Conservation (phyloP, 2,888 invertebrate genomes). For the Heliconius ethilla region DNA sequence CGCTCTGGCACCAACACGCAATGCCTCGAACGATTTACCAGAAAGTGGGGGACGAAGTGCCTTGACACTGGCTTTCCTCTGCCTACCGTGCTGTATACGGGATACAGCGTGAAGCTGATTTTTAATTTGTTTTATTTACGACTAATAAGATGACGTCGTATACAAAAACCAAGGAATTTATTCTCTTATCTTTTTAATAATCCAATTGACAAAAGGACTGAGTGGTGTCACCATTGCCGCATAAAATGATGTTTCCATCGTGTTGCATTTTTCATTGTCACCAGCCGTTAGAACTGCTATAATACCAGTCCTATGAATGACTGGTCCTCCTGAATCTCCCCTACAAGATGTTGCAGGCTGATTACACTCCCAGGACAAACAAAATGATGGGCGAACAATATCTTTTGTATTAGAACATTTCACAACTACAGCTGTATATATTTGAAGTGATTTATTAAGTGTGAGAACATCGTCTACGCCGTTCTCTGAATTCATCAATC, state of each 20-base stretch:
- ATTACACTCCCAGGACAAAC: slow-evolving; percentile 5
- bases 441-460: slow-evolving; percentile 5
- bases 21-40: no score
- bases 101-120: no score
- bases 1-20: no score
- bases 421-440: not conserved
- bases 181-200: not conserved
- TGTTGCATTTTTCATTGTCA: not conserved
- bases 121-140: no score
- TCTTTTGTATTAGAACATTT: not conserved
- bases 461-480: not conserved
- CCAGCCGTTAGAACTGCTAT: slow-evolving; percentile 12
- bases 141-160: no score
- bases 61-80: no score
- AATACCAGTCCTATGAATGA: slow-evolving; percentile 24
- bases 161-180: no score
- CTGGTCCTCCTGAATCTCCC: slow-evolving; percentile 31
- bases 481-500: not conserved
- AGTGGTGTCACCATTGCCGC: not conserved
- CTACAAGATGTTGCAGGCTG: slow-evolving; percentile 7
- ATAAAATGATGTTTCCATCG: not conserved
- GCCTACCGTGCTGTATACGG: no score
- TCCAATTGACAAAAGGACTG: slow-evolving; percentile 12
- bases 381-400: not conserved
- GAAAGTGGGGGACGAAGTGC: no score